Evolutionary conservation across 1,140 invertebrate genomes (phyloP).

Genomic region (Batillaria attramentaria): DNA sequence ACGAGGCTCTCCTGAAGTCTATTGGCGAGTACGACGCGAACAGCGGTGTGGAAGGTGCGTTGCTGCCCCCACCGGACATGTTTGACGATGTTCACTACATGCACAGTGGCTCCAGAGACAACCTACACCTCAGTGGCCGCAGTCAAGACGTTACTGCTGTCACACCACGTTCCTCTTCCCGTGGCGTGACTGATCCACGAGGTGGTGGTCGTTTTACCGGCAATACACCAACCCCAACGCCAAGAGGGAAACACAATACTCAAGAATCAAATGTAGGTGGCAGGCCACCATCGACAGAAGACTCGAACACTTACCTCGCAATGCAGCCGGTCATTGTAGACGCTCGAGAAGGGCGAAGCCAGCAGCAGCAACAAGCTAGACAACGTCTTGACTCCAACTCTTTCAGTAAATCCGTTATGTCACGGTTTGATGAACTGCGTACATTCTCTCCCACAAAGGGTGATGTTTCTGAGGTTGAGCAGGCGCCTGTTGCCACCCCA

Average conservation of each 20-base stretch:
- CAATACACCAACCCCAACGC: no score
- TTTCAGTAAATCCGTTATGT: conserved; percentile 1
- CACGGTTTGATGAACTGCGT: conserved; percentile 13
- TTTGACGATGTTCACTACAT: conserved; percentile 46
- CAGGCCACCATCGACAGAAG: conserved; percentile 49
- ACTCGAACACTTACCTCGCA: conserved; percentile 45
- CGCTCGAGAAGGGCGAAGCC: neutral
- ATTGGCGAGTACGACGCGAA: neutral
- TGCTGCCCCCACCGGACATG: conserved; percentile 40
- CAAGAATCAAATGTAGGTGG: no score
- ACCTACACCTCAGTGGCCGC: neutral
- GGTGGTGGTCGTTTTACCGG: no score
- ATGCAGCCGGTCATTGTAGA: conserved; percentile 44
- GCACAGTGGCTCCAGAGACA: conserved; percentile 32
- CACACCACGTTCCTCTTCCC: neutral
- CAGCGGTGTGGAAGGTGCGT: neutral
- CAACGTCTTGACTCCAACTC: neutral
- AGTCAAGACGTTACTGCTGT: neutral
- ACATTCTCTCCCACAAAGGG: conserved; percentile 10
- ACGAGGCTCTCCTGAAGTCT: neutral
- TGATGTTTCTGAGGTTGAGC: neutral
- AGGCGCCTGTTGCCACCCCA: conserved; percentile 35
- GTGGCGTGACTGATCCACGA: no score
- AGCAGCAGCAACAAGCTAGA: neutral
- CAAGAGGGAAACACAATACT: no score